These are phyloP conservation scores for Aphodius granarius DNA, from an alignment of 2,888 invertebrate species.

Conservation along the genomic window DNA sequence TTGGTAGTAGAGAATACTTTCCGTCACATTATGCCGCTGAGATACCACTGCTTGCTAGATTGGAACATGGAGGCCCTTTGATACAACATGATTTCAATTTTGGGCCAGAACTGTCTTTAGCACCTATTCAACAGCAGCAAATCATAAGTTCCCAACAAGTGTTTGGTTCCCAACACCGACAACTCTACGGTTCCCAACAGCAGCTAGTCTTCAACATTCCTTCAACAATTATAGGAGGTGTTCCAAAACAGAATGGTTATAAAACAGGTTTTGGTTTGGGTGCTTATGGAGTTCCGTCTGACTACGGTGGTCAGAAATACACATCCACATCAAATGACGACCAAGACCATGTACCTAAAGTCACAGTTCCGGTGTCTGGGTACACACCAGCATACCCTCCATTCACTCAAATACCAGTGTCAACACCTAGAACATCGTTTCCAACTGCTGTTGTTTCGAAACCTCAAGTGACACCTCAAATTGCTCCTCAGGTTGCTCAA, in stretches of 20 bases:
- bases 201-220: no score
- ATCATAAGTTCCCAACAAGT: no score
- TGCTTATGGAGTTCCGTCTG: conserved; percentile 9
- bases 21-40: not conserved
- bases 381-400: conserved; percentile 17
- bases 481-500: conserved; percentile 1
- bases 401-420: not conserved
- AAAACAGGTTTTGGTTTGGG: conserved; percentile 16
- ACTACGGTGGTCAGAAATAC: conserved; percentile 2
- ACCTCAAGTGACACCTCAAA: no score
- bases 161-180: no score
- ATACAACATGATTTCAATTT: not conserved
- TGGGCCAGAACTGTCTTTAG: not conserved
- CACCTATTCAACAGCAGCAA: not conserved
- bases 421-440: not conserved
- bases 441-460: conserved; percentile 1
- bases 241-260: conserved; percentile 13
- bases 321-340: conserved; percentile 4
- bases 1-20: not conserved
- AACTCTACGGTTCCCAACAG: no score
- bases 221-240: not conserved
- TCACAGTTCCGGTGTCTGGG: conserved; percentile 5
- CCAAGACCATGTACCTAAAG: conserved; percentile 1
- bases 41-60: not conserved
- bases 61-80: not conserved